A percentile compares a stretch with the other conserved stretches of the same genome.
Evolutionary conservation across 2,113 vertebrate genomes (phyloP).

Genomic region (Grantiella picta): DNA sequence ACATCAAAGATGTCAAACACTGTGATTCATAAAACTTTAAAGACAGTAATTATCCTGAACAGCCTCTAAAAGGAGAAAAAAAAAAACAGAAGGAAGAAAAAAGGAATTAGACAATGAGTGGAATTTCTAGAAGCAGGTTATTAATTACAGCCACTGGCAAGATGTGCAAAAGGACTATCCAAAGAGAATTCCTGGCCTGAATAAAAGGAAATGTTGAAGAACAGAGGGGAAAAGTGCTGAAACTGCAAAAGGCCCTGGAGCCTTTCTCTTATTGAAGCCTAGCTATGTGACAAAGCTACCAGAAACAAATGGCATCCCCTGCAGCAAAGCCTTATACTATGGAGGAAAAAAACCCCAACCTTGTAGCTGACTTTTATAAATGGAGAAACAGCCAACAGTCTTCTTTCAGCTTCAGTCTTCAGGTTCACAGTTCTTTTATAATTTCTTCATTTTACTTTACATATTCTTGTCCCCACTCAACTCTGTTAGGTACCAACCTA

Average conservation of each 20-base stretch:
- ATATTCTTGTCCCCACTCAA: neutral
- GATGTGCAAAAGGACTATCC: conserved; percentile 52
- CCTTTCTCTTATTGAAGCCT: neutral
- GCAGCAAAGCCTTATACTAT: neutral
- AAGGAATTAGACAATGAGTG: conserved; percentile 41
- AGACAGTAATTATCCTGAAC: conserved; percentile 58
- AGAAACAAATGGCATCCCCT: conserved; percentile 29
- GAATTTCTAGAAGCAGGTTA: conserved; percentile 61
- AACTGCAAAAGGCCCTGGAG: conserved; percentile 14
- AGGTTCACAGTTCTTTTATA: neutral
- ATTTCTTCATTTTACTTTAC: neutral
- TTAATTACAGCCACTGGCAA: conserved; percentile 72
- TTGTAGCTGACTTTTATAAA: neutral
- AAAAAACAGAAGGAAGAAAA: neutral
- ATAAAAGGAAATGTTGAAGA: conserved; percentile 56
- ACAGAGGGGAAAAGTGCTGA: conserved; percentile 38
- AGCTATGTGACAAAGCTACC: neutral
- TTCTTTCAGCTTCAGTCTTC: neutral
- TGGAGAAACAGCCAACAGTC: neutral
- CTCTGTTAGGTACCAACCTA: neutral
- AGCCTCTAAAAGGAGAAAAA: neutral
- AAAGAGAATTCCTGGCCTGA: conserved; percentile 60
- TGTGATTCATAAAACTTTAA: conserved; percentile 69
- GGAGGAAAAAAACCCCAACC: neutral
- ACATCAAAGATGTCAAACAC: conserved; percentile 43